Percentiles rank a stretch among this genome's conserved stretches.
Conservation (phyloP, 1,140 invertebrate genomes). For the Drosophila nigrodunni region DNA sequence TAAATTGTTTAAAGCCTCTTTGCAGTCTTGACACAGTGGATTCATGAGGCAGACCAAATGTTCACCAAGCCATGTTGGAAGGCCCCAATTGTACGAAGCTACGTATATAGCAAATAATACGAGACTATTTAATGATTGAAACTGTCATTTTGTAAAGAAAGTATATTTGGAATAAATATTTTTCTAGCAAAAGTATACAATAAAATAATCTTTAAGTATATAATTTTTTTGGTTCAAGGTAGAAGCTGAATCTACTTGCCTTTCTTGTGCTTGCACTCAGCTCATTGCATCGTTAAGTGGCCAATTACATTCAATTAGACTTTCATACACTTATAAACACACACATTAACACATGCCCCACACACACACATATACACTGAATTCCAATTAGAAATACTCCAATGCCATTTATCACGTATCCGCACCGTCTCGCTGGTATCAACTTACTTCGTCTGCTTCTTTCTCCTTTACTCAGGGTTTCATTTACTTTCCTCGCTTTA, state of each 20-base stretch:
- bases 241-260: conserved; percentile 37
- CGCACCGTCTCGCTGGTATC: conserved; percentile 17
- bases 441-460: conserved; percentile 10
- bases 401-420: conserved; percentile 55
- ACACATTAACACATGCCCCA: conserved; percentile 10
- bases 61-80: conserved; percentile 18
- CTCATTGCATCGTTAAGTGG: conserved; percentile 70
- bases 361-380: conserved; percentile 5
- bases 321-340: conserved; percentile 16
- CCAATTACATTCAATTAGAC: conserved; percentile 79
- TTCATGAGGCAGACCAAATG: conserved; percentile 49
- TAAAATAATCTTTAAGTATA: too few relatives aligned
- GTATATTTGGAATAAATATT: too few relatives aligned
- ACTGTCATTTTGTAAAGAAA: too few relatives aligned
- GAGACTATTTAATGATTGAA: too few relatives aligned
- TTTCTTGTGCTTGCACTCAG: conserved; percentile 40
- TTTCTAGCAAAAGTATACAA: too few relatives aligned
- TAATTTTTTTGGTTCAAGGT: conserved; percentile 2
- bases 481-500: too few relatives aligned
- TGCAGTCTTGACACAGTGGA: conserved; percentile 39
- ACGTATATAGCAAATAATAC: too few relatives aligned
- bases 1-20: not conserved
- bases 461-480: not conserved
- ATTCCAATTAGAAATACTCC: conserved; percentile 4
- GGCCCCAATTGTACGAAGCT: too few relatives aligned